These are phyloP conservation scores for Onychomys arenicola DNA, from an alignment of 2,797 vertebrate species.

Conservation along the genomic window DNA sequence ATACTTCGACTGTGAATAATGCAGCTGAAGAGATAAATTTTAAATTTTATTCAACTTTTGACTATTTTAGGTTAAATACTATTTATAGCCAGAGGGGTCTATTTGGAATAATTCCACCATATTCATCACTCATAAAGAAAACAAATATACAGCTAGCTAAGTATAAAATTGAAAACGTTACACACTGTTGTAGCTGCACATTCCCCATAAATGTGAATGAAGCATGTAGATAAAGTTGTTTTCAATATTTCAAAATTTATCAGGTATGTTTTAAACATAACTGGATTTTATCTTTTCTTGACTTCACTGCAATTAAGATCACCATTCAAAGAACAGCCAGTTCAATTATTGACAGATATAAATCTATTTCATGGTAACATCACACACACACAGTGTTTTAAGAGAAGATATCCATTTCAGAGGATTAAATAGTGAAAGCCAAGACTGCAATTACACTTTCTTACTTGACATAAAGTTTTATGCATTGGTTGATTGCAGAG, in stretches of 20 bases:
- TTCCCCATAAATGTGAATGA: neutral
- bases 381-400: constrained; percentile 69
- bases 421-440: constrained; percentile 62
- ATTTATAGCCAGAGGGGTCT: neutral
- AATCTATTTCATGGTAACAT: constrained; percentile 73
- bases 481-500: constrained; percentile 71
- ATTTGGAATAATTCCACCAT: constrained; percentile 18
- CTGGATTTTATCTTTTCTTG: constrained; percentile 51
- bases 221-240: neutral
- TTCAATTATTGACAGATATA: constrained; percentile 71
- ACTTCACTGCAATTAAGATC: constrained; percentile 78
- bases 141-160: neutral
- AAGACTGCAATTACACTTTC: constrained; percentile 58
- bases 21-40: neutral
- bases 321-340: constrained; percentile 79
- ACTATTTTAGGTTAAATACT: neutral
- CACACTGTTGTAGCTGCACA: neutral
- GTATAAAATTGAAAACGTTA: constrained; percentile 36
- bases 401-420: constrained; percentile 60
- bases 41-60: neutral
- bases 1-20: neutral
- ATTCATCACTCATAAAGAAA: neutral
- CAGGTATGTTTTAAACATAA: constrained; percentile 50
- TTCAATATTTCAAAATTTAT: constrained; percentile 51
- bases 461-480: constrained; percentile 76